These are phyloP conservation scores for Pterocles burchelli DNA, from an alignment of 2,113 vertebrate genomes.

Conservation along the genomic window DNA sequence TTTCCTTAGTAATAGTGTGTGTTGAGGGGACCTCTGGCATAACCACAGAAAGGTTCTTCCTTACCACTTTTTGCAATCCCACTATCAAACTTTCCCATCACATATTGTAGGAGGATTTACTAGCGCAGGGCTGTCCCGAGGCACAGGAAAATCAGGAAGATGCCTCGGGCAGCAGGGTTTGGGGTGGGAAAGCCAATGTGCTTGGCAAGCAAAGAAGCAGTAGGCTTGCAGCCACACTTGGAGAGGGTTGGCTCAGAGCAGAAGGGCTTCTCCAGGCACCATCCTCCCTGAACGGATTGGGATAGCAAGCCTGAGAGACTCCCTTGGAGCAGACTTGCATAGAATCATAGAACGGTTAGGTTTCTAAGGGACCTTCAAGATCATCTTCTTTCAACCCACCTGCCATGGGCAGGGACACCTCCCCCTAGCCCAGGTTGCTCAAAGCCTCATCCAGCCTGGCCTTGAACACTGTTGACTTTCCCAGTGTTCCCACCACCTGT, in stretches of 20 bases:
- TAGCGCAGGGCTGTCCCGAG: neutral
- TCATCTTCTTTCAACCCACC: no score
- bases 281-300: fast-evolving
- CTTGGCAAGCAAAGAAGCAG: neutral
- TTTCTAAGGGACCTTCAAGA: no score
- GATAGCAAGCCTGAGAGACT: neutral
- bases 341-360: no score
- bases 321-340: neutral
- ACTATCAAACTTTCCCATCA: no score
- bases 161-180: neutral
- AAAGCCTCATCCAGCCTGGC: no score
- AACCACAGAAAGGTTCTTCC: neutral
- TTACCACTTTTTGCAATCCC: neutral
- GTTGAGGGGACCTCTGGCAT: fast-evolving
- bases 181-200: neutral
- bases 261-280: neutral
- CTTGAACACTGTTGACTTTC: neutral
- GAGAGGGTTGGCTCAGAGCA: neutral
- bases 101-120: neutral
- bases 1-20: neutral
- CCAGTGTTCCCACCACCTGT: neutral
- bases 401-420: no score
- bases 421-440: no score
- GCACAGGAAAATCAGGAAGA: neutral
- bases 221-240: neutral